A percentile compares a stretch with the other conserved stretches of the same genome.
Evolutionary conservation across 2,113 vertebrate species (phyloP).

Genomic region (Steatornis caripensis): DNA sequence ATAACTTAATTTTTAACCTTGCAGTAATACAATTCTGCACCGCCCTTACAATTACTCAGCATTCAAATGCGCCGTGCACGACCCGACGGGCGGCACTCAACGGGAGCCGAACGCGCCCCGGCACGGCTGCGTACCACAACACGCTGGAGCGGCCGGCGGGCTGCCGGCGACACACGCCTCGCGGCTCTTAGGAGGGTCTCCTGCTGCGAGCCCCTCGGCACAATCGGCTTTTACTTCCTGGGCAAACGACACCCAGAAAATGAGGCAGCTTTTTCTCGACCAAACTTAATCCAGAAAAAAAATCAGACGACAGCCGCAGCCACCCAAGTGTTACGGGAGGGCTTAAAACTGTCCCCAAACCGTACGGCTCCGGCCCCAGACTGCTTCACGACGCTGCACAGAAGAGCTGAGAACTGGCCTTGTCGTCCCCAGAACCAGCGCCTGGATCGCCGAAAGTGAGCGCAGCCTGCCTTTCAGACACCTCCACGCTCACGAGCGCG

Average conservation of each 20-base stretch:
- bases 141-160: constrained; percentile 61
- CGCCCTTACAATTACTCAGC: not conserved
- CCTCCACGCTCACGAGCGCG: too few species aligned
- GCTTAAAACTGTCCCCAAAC: not conserved
- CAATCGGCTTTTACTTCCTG: constrained; percentile 76
- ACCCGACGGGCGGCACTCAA: constrained; percentile 14
- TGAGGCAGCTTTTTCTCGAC: constrained; percentile 66
- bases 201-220: constrained; percentile 72
- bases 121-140: constrained; percentile 61
- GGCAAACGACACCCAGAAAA: constrained; percentile 77
- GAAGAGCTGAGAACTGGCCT: not conserved
- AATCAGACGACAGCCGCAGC: constrained; percentile 70
- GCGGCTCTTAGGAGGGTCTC: constrained; percentile 67
- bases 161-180: constrained; percentile 70
- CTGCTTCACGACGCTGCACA: not conserved
- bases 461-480: not conserved
- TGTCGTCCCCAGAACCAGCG: not conserved
- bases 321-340: constrained; percentile 57
- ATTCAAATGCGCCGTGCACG: not conserved
- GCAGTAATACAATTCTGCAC: not conserved
- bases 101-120: constrained; percentile 65
- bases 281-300: constrained; percentile 72
- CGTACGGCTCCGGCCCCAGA: not conserved
- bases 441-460: not conserved
- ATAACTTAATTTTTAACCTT: not conserved